These are phyloP conservation scores for Paracanthobrama guichenoti DNA, from an alignment of 2,113 vertebrate genomes.

Conservation along the genomic window DNA sequence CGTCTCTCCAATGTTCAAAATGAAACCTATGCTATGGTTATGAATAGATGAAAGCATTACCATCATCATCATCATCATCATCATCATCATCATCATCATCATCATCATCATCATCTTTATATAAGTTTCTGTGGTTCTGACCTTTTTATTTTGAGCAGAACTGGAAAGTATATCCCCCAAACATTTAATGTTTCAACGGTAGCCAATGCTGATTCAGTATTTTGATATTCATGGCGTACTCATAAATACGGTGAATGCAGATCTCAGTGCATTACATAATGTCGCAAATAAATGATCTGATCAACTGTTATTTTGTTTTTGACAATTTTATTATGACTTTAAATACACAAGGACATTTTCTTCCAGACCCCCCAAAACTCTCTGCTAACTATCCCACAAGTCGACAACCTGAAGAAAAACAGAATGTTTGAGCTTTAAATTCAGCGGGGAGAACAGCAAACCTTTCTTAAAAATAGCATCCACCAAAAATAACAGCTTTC, in stretches of 20 bases:
- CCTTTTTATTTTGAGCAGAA: neutral
- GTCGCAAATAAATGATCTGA: neutral
- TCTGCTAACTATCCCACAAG: neutral
- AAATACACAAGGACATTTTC: neutral
- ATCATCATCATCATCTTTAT: neutral
- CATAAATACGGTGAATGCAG: neutral
- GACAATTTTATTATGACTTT: neutral
- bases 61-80: neutral
- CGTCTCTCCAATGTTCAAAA: neutral
- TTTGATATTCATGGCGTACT: neutral
- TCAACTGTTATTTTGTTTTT: neutral
- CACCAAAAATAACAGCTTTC: constrained; percentile 47
- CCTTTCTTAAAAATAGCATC: constrained; percentile 40
- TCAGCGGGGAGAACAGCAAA: constrained; percentile 34
- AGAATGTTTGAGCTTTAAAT: constrained; percentile 21
- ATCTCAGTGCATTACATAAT: neutral
- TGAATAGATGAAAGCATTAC: neutral
- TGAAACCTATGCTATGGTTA: neutral
- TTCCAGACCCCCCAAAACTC: neutral
- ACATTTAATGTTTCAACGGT: neutral
- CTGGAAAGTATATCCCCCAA: neutral
- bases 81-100: no score
- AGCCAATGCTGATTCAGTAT: neutral
- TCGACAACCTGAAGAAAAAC: constrained; percentile 30
- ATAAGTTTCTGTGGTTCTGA: neutral